Percentiles rank a stretch among this genome's conserved stretches.
These are phyloP conservation scores for Phlogophora meticulosa DNA, from an alignment of 2,888 invertebrate genomes.

Conservation along the genomic window DNA sequence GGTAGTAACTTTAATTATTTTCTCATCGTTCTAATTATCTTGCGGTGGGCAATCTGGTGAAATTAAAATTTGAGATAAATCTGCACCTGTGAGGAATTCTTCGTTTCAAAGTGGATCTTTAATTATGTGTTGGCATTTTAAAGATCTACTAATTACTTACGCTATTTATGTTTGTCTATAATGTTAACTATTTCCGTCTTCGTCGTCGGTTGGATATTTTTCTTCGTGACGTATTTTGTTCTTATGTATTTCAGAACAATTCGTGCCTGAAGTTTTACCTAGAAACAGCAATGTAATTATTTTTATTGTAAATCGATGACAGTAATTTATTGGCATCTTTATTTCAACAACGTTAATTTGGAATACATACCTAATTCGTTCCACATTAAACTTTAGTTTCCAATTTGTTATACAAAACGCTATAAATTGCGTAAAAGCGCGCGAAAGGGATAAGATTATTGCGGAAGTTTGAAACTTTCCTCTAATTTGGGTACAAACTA, in stretches of 20 bases:
- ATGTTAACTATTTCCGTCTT: constrained; percentile 1
- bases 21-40: constrained; percentile 62
- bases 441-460: constrained; percentile 72
- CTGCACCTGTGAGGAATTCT: constrained; percentile 42
- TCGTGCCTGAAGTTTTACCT: not conserved
- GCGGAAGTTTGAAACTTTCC: constrained; percentile 59
- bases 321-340: constrained; percentile 22
- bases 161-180: constrained; percentile 20
- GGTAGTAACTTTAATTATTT: constrained; percentile 63
- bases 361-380: constrained; percentile 11
- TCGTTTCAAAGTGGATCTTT: constrained; percentile 17
- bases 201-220: not conserved
- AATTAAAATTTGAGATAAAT: constrained; percentile 51
- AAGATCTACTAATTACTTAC: constrained; percentile 37
- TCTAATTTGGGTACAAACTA: constrained; percentile 56
- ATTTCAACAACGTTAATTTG: not conserved
- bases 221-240: constrained; percentile 2
- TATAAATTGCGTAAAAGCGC: constrained; percentile 60
- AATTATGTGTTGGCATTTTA: constrained; percentile 35
- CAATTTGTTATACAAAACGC: constrained; percentile 28
- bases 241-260: constrained; percentile 7
- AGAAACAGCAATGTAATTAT: constrained; percentile 15
- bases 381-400: constrained; percentile 18
- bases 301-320: constrained; percentile 35
- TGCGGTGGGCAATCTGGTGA: constrained; percentile 40